phyloP scores from a whole-genome alignment of 2,113 vertebrate species.

The Muntiacus muntjak region DNA sequence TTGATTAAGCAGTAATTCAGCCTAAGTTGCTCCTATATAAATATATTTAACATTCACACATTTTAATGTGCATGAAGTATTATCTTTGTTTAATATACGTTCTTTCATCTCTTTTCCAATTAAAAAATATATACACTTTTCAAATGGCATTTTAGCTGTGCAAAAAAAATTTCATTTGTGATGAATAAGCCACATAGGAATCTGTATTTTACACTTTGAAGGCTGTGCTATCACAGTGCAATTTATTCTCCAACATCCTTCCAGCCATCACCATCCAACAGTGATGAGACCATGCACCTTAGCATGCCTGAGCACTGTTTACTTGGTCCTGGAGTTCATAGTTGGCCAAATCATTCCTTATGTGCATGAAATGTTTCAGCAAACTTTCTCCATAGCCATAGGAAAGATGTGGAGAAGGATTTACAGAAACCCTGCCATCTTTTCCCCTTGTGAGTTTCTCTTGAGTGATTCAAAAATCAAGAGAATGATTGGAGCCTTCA shows the following conservation, averaged over 20 bases:
- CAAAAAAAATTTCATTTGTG: slow-evolving; percentile 30
- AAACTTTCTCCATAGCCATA: slow-evolving; percentile 64
- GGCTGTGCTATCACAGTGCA: neutral
- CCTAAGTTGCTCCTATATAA: slow-evolving; percentile 24
- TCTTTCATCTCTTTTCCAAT: neutral
- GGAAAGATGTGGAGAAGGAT: slow-evolving; percentile 43
- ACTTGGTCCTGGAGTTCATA: slow-evolving; percentile 45
- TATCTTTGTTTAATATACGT: slow-evolving; percentile 32
- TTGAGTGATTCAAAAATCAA: slow-evolving; percentile 37
- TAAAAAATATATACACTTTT: slow-evolving; percentile 4
- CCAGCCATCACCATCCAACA: neutral
- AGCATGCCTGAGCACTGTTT: slow-evolving; percentile 31
- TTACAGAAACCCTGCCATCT: slow-evolving; percentile 46
- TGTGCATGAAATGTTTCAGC: slow-evolving; percentile 24
- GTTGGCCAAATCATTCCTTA: slow-evolving; percentile 42
- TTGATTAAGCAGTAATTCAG: slow-evolving; percentile 66
- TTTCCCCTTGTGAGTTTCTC: slow-evolving; percentile 30
- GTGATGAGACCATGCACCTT: slow-evolving; percentile 30
- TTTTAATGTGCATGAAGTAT: slow-evolving; percentile 27
- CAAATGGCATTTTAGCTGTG: slow-evolving; percentile 33
- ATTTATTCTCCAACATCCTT: slow-evolving; percentile 46
- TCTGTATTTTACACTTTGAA: neutral
- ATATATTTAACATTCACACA: slow-evolving; percentile 48
- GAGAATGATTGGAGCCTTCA: neutral
- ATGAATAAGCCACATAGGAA: neutral